Conservation (phyloP, 2,113 vertebrate genomes). For the Azemiops feae region DNA sequence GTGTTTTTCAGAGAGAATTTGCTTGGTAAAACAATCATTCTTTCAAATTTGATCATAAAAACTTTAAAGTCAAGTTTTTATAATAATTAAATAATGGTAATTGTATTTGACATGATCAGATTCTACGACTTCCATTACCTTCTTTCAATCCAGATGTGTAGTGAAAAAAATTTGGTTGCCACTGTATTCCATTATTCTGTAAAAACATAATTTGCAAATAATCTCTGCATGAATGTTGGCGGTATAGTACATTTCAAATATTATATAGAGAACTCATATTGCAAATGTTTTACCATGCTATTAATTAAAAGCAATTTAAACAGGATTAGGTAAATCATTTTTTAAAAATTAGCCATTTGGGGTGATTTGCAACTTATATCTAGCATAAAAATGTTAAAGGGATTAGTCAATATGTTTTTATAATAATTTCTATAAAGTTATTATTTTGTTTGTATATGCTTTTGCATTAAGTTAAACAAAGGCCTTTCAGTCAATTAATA, state of each 20-base stretch:
- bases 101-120: background rate
- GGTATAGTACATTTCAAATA: constrained; percentile 48
- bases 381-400: background rate
- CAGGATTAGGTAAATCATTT: background rate
- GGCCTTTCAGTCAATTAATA: background rate
- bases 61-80: background rate
- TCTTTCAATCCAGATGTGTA: background rate
- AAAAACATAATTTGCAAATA: background rate
- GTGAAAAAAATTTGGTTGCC: constrained; percentile 6
- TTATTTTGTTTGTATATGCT: background rate
- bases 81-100: background rate
- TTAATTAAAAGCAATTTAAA: background rate
- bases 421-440: background rate
- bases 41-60: background rate
- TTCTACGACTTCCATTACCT: background rate
- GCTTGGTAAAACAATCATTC: background rate
- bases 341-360: constrained; percentile 11
- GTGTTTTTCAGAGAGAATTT: background rate
- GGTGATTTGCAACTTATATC: background rate
- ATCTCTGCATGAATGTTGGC: constrained; percentile 30
- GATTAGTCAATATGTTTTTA: background rate
- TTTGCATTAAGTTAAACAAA: background rate
- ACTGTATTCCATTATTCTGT: constrained; percentile 20
- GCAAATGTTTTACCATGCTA: background rate
- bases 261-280: constrained; percentile 43